Conservation (phyloP, 2,113 vertebrate genomes). For the Rhegmatorhina hoffmannsi region DNA sequence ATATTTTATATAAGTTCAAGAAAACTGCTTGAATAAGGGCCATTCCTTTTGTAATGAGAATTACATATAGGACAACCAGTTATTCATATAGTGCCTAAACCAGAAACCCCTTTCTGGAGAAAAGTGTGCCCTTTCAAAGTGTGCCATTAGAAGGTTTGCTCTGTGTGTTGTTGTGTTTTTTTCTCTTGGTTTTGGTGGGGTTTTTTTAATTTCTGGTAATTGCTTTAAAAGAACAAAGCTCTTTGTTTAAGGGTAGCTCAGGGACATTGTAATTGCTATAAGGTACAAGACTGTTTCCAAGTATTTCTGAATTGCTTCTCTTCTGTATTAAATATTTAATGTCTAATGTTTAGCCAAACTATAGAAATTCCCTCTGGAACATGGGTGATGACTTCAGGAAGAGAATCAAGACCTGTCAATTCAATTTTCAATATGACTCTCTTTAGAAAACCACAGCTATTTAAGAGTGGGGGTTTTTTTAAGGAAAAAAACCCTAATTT, state of each 20-base stretch:
- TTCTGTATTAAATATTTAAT: conserved; percentile 85
- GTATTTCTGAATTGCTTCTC: conserved; percentile 79
- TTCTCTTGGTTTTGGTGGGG: not conserved
- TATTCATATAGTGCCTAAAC: not conserved
- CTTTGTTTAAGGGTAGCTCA: conserved; percentile 84
- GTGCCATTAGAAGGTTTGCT: conserved; percentile 55
- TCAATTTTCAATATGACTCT: conserved; percentile 25
- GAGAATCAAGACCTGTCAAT: conserved; percentile 49
- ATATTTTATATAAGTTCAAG: not conserved
- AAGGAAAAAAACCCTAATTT: conserved; percentile 6
- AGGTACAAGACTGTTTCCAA: conserved; percentile 76
- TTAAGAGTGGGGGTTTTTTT: not conserved
- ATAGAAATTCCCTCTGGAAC: conserved; percentile 65
- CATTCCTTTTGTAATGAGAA: not conserved
- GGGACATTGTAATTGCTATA: conserved; percentile 80
- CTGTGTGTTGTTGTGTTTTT: not conserved
- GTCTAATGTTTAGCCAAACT: conserved; percentile 76
- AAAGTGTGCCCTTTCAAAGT: conserved; percentile 43
- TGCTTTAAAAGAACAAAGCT: conserved; percentile 83
- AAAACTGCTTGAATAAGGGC: not conserved
- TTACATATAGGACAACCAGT: not conserved
- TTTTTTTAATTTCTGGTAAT: conserved; percentile 82
- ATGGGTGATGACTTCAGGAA: conserved; percentile 65
- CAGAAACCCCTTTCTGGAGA: conserved; percentile 24
- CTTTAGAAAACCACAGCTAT: conserved; percentile 54